Conservation (phyloP, 2,113 vertebrate species). For the Pomatostomus ruficeps region DNA sequence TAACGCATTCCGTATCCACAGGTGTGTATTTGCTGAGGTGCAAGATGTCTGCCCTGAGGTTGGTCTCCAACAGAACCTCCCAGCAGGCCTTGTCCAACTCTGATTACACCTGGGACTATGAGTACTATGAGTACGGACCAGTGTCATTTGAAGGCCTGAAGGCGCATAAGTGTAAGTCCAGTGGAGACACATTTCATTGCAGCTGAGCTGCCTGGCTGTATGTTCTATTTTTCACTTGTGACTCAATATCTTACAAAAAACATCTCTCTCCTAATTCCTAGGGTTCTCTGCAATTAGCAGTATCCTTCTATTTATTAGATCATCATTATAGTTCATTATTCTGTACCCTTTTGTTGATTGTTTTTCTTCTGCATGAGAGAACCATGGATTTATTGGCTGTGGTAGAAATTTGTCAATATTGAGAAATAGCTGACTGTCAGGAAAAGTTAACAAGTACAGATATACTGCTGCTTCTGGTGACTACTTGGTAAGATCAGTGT, state of each 20-base stretch:
- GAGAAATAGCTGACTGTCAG: neutral
- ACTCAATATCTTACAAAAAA: neutral
- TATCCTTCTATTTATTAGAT: neutral
- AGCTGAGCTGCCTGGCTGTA: neutral
- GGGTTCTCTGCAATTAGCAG: neutral
- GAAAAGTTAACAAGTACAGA: neutral
- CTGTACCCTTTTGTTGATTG: neutral
- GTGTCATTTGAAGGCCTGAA: constrained; percentile 93
- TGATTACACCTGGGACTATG: constrained; percentile 93
- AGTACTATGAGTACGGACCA: constrained; percentile 91
- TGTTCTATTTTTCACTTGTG: neutral
- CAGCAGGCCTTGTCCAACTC: constrained; percentile 73
- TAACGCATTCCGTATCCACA: neutral
- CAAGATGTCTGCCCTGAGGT: constrained; percentile 77
- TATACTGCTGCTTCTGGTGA: neutral
- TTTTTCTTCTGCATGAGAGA: neutral
- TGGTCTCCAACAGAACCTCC: constrained; percentile 77
- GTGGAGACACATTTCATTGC: neutral
- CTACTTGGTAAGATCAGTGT: accelerated
- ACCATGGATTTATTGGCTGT: neutral
- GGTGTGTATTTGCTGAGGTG: constrained; percentile 29
- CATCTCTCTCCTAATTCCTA: neutral
- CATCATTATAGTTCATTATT: neutral
- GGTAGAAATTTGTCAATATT: neutral
- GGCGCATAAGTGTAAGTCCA: constrained; percentile 90